Conservation (phyloP, 2,797 vertebrate species). For the Pangasius mekongensis region DNA sequence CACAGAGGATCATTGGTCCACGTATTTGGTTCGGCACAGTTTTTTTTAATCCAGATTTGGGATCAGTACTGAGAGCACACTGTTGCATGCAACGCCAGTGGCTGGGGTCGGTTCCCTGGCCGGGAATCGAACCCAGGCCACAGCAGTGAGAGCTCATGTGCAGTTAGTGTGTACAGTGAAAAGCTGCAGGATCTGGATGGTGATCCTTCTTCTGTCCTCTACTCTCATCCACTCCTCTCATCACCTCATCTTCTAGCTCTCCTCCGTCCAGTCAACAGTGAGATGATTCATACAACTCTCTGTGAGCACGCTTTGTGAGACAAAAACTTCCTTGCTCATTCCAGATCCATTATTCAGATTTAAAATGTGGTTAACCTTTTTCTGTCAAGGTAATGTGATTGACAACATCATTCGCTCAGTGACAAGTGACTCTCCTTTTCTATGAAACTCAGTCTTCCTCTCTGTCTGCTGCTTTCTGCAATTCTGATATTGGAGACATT, state of each 20-base stretch:
- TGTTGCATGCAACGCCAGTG: too few species aligned
- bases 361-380: conserved; percentile 47
- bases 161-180: background rate
- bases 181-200: background rate
- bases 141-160: too few species aligned
- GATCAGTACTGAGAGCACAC: too few species aligned
- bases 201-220: background rate
- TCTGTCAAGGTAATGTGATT: conserved; percentile 26
- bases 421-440: background rate
- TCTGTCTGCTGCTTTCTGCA: background rate
- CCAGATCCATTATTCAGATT: conserved; percentile 47
- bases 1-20: too few species aligned
- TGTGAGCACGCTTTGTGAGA: background rate
- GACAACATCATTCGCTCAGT: conserved; percentile 20
- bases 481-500: background rate
- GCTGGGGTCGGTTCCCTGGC: too few species aligned
- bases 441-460: background rate
- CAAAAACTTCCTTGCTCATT: conserved; percentile 1
- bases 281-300: conserved; percentile 15
- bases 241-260: background rate
- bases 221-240: background rate
- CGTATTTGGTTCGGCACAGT: too few species aligned
- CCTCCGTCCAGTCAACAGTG: conserved; percentile 21
- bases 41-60: too few species aligned
- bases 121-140: too few species aligned